Conservation (phyloP, 2,113 vertebrate species). For the Silurus glanis region DNA sequence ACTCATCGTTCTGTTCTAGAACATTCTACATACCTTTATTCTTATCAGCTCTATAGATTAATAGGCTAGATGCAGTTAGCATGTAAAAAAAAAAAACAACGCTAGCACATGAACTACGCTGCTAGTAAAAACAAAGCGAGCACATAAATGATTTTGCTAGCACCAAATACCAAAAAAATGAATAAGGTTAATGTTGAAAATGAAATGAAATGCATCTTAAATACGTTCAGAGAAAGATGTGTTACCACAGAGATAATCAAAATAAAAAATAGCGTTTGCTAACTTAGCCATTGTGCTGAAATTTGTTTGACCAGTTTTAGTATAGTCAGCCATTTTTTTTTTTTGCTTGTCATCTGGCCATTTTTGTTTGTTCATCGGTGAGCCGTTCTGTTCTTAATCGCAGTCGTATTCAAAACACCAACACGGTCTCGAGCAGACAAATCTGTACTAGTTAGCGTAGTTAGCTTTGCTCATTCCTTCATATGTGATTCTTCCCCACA, state of each 20-base stretch:
- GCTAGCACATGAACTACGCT: not conserved
- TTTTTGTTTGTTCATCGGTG: not conserved
- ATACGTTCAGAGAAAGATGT: not conserved
- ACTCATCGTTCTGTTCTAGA: not conserved
- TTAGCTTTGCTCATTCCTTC: not conserved
- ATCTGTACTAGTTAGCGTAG: not conserved
- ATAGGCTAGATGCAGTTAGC: too few relatives aligned
- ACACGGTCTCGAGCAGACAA: not conserved
- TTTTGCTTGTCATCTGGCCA: not conserved
- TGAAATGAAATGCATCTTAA: not conserved
- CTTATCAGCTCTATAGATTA: not conserved
- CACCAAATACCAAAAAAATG: not conserved
- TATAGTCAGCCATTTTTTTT: not conserved
- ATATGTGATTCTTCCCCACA: too few relatives aligned
- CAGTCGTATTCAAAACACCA: not conserved
- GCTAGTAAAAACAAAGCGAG: not conserved
- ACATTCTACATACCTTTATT: not conserved
- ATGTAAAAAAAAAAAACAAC: not conserved
- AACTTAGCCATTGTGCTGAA: not conserved
- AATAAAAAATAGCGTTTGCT: not conserved
- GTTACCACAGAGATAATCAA: not conserved
- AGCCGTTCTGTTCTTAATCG: not conserved
- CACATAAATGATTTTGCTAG: not conserved
- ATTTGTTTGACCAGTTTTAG: not conserved
- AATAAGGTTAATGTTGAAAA: not conserved